phyloP scores from a whole-genome alignment of 2,888 invertebrate species.

The Pyrgus malvae region DNA sequence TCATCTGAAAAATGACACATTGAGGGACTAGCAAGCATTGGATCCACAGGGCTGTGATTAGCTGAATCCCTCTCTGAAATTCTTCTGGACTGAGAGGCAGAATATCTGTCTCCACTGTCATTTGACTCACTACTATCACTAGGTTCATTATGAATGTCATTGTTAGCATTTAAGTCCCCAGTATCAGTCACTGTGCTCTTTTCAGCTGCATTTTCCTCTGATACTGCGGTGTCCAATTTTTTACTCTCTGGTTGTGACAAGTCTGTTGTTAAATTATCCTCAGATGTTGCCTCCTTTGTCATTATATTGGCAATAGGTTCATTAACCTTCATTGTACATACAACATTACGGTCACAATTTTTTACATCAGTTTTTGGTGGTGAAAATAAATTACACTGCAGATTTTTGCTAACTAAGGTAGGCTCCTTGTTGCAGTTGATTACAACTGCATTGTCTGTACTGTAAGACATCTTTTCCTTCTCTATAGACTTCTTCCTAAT shows the following conservation, averaged over 20 bases:
- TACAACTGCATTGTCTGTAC: conserved; percentile 43
- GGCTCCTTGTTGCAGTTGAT: conserved; percentile 14
- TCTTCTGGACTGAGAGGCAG: conserved; percentile 61
- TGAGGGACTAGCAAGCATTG: conserved; percentile 85
- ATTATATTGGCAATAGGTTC: conserved; percentile 44
- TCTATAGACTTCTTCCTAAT: conserved; percentile 79
- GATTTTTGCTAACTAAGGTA: conserved; percentile 18
- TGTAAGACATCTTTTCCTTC: conserved; percentile 64
- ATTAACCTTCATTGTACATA: conserved; percentile 43
- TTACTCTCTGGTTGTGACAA: conserved; percentile 48
- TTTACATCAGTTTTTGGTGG: conserved; percentile 48
- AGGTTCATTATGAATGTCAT: conserved; percentile 56
- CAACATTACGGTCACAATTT: conserved; percentile 42
- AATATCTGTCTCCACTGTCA: conserved; percentile 61
- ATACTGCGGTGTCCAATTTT: conserved; percentile 47
- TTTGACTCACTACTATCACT: conserved; percentile 53
- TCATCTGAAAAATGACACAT: conserved; percentile 86
- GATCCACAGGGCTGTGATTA: conserved; percentile 89
- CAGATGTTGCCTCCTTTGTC: conserved; percentile 43
- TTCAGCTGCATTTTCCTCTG: conserved; percentile 46
- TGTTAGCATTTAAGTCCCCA: conserved; percentile 59
- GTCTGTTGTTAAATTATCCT: conserved; percentile 43
- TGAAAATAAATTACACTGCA: conserved; percentile 41
- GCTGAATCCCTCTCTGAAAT: conserved; percentile 85
- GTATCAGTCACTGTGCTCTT: conserved; percentile 36